Base-by-base conservation (phyloP, 2,797 vertebrate genomes). In the Mallotus villosus region DNA sequence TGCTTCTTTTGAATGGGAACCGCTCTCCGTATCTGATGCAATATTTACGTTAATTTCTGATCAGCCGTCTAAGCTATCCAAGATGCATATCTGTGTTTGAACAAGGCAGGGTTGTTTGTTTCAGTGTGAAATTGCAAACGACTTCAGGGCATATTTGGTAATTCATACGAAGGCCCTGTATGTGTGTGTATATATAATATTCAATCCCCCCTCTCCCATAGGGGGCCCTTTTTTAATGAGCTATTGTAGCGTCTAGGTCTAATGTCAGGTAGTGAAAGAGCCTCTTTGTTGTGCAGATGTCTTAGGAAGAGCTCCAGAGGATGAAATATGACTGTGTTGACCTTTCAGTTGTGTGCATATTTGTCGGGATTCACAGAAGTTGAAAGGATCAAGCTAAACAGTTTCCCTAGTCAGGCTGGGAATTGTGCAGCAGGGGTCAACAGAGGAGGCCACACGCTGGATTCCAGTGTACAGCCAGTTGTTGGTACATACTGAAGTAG, bases 341-440 rank as follows among this genome's bases (percentile, higher is more conserved):
- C 97, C 96, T 97, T 97, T 96, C 90, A 91, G 93, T 94, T 95
- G 94, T 95, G 95, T 94, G 94, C 93, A 93, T 95, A 96, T 98
- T 96, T 97, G 95, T 96, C 95, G 92, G 93, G 94, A 96, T 95
- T 95, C 93, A 95, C 94, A 95, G 95, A 95, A 96, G 95, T 95
- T 94, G 93, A 95, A 96, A 95, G 94, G 94, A 96, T 96, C 96
- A 96, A 96, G 94, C 94, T 87, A 91, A 95, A 95, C 92, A 92
- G 93, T 95, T 96, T 94, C 93, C 89, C 76, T 84, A 89, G 92
- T 93, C 92, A 93, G 94, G 87, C 92, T 92, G 95, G 93, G 95
- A 95, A 95, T 95, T 94, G 94, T 94, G 92, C 92, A 90, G 89
- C 93, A 90, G 95, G 95, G 96, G 95, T 97, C 95, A 95, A 92